These are phyloP conservation scores for Coremacera marginata DNA, from an alignment of 2,888 invertebrate genomes.

Conservation along the genomic window DNA sequence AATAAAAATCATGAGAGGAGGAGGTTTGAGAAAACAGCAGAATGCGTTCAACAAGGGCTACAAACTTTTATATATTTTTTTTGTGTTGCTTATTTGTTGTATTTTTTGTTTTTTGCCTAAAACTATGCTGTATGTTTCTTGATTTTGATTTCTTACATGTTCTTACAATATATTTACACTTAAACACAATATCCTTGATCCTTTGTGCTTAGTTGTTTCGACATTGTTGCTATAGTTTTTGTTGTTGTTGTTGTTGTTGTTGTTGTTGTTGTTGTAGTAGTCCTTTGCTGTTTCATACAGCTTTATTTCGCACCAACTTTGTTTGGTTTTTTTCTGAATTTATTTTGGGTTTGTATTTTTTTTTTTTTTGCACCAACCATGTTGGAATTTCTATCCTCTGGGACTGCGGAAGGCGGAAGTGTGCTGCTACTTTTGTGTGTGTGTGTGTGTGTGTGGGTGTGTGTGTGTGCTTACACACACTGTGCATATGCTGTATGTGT, in stretches of 20 bases:
- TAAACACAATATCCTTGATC: conserved; percentile 28
- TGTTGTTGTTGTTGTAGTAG: not conserved
- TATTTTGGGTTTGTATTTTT: not conserved
- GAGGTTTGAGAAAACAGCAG: not conserved
- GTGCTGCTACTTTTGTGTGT: not conserved
- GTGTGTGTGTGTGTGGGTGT: not conserved
- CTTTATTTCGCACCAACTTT: not conserved
- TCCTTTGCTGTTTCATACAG: not conserved
- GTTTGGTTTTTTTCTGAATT: not conserved
- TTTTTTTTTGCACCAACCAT: not conserved
- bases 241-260: conserved; percentile 13
- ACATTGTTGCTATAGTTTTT: not conserved
- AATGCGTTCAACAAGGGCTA: not conserved
- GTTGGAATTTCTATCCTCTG: not conserved
- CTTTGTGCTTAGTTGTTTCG: conserved; percentile 11
- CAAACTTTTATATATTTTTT: too few species aligned
- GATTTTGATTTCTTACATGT: not conserved
- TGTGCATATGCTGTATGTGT: not conserved
- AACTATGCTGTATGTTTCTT: not conserved
- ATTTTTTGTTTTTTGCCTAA: not conserved
- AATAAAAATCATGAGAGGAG: not conserved
- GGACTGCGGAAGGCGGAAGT: not conserved
- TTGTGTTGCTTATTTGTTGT: too few species aligned
- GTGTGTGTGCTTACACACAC: not conserved
- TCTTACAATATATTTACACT: not conserved